phyloP scores from a whole-genome alignment of 1,140 invertebrate genomes.

The Odontomachus brunneus region DNA sequence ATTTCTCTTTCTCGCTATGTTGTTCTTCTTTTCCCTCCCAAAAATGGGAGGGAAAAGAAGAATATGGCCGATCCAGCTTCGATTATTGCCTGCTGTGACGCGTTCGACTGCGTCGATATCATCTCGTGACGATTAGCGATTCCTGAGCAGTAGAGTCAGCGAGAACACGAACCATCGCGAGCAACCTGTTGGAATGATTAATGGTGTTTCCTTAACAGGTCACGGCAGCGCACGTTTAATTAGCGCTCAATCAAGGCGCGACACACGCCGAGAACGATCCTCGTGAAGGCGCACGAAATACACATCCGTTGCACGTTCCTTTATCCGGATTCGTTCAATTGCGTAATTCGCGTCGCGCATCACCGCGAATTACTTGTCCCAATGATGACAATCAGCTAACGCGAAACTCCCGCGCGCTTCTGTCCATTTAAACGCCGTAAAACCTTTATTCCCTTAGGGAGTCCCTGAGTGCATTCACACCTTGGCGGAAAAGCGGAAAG shows the following conservation, averaged over 20 bases:
- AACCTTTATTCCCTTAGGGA: too few species aligned
- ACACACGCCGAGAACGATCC: neutral
- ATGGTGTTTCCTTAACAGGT: slow-evolving; percentile 40
- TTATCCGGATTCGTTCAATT: slow-evolving; percentile 21
- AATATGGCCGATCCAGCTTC: too few species aligned
- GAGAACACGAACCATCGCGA: neutral
- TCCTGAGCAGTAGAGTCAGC: neutral
- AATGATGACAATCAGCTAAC: slow-evolving; percentile 25
- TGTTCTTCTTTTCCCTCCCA: neutral
- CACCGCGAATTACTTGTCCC: neutral
- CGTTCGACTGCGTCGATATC: too few species aligned
- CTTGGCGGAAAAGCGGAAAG: too few species aligned
- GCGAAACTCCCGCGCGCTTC: neutral
- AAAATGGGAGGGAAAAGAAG: neutral
- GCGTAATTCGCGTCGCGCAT: slow-evolving; percentile 25
- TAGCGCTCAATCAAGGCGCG: slow-evolving; percentile 27
- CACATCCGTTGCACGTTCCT: slow-evolving; percentile 10
- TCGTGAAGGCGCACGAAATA: neutral
- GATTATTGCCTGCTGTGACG: too few species aligned
- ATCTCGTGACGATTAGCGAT: neutral
- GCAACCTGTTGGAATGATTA: slow-evolving; percentile 56
- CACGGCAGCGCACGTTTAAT: slow-evolving; percentile 25
- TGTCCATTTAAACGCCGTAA: neutral
- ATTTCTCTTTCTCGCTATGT: too few species aligned
- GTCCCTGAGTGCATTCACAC: too few species aligned